Evolutionary conservation across 2,797 vertebrate genomes (phyloP).

Genomic region (Discoglossus pictus): DNA sequence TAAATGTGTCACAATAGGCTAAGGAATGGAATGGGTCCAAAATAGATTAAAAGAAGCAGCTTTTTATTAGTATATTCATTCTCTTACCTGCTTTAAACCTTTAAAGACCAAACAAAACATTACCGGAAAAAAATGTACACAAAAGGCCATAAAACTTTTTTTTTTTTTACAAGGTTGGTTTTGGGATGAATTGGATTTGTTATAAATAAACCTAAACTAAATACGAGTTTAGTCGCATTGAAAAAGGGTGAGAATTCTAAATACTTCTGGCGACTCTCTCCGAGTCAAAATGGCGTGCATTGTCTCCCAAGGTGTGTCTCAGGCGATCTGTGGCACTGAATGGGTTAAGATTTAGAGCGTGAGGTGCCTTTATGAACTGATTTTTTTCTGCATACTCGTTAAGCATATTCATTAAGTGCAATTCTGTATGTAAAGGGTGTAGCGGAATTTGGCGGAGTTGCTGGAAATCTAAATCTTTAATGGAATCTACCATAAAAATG

Average conservation of each 20-base stretch:
- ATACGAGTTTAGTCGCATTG: conserved; percentile 30
- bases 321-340: conserved; percentile 31
- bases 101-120: conserved; percentile 52
- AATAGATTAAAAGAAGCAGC: conserved; percentile 53
- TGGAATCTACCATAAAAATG: no score
- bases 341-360: conserved; percentile 3
- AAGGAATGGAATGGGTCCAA: conserved; percentile 40
- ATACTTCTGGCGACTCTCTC: conserved; percentile 40
- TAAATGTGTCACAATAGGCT: conserved; percentile 13
- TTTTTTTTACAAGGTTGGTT: conserved; percentile 41
- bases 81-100: conserved; percentile 57
- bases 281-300: conserved; percentile 36
- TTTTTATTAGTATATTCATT: conserved; percentile 39
- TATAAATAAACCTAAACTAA: conserved; percentile 53
- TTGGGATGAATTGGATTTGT: conserved; percentile 49
- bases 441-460: background rate
- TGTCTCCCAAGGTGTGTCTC: conserved; percentile 25
- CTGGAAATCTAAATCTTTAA: background rate
- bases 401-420: conserved; percentile 34
- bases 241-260: conserved; percentile 41
- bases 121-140: conserved; percentile 54
- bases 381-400: conserved; percentile 28
- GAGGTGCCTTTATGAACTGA: conserved; percentile 29
- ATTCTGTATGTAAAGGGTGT: conserved; percentile 19
- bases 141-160: conserved; percentile 55